Evolutionary conservation across 2,113 vertebrate species (phyloP).

Genomic region (Syngnathus scovelli): DNA sequence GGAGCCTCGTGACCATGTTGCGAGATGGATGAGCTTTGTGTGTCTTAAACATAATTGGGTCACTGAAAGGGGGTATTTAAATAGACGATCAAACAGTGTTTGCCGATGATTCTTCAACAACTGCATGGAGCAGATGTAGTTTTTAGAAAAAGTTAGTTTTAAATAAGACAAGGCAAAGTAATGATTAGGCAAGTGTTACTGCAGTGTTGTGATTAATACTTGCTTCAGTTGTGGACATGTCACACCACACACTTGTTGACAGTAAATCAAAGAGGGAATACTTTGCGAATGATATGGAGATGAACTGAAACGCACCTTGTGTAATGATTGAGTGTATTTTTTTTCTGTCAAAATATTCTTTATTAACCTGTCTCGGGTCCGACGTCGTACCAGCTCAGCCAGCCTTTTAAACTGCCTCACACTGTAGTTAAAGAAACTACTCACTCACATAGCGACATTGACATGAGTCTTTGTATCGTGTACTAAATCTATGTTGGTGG

Average conservation of each 20-base stretch:
- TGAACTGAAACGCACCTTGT: conserved; percentile 38
- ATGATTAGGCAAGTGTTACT: conserved; percentile 15
- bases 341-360: background rate
- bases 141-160: background rate
- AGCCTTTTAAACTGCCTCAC: conserved; percentile 77
- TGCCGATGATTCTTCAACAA: conserved; percentile 21
- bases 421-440: conserved; percentile 67
- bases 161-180: background rate
- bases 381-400: conserved; percentile 69
- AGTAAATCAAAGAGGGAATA: conserved; percentile 11
- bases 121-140: conserved; percentile 6
- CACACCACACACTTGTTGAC: conserved; percentile 12
- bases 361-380: conserved; percentile 30
- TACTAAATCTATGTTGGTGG: conserved; percentile 71
- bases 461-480: conserved; percentile 68
- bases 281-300: conserved; percentile 17
- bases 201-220: conserved; percentile 46
- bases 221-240: conserved; percentile 30
- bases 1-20: conserved; percentile 14
- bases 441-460: conserved; percentile 67
- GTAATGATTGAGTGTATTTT: conserved; percentile 3
- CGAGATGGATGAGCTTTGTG: conserved; percentile 11
- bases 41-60: conserved; percentile 51
- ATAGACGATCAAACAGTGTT: conserved; percentile 31
- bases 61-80: conserved; percentile 19